Evolutionary conservation across 2,113 vertebrate genomes (phyloP).

Genomic region (Catagonus wagneri): DNA sequence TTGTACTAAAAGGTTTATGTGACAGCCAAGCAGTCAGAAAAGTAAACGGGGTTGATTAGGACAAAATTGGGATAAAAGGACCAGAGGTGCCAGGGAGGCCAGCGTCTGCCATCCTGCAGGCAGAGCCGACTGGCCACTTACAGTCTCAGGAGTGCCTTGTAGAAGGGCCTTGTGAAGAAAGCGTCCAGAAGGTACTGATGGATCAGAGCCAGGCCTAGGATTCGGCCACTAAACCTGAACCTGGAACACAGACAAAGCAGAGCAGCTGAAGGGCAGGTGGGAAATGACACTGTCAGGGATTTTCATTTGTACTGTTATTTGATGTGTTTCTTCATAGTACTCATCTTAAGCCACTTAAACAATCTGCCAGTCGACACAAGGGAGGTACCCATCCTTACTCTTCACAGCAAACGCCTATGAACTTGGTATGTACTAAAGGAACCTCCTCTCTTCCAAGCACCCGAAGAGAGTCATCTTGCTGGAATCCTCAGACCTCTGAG

Average conservation of each 20-base stretch:
- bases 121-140: slow-evolving; percentile 86
- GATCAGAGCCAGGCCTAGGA: slow-evolving; percentile 97
- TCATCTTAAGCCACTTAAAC: not conserved
- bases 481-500: not conserved
- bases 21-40: not conserved
- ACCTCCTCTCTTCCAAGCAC: not conserved
- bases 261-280: slow-evolving; percentile 29
- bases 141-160: slow-evolving; percentile 97
- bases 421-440: not conserved
- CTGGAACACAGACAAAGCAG: slow-evolving; percentile 85
- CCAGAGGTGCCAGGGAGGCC: not conserved
- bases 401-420: not conserved
- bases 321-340: not conserved
- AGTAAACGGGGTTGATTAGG: slow-evolving; percentile 4
- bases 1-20: not conserved
- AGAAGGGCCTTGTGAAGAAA: slow-evolving; percentile 99
- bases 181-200: slow-evolving; percentile 99
- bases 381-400: not conserved
- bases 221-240: slow-evolving; percentile 99
- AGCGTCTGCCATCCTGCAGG: too few relatives aligned
- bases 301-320: not conserved
- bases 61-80: not conserved
- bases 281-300: not conserved
- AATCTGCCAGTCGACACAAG: not conserved
- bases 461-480: not conserved